These are phyloP conservation scores for Pegoplata infirma DNA, from an alignment of 2,888 invertebrate species.

Conservation along the genomic window DNA sequence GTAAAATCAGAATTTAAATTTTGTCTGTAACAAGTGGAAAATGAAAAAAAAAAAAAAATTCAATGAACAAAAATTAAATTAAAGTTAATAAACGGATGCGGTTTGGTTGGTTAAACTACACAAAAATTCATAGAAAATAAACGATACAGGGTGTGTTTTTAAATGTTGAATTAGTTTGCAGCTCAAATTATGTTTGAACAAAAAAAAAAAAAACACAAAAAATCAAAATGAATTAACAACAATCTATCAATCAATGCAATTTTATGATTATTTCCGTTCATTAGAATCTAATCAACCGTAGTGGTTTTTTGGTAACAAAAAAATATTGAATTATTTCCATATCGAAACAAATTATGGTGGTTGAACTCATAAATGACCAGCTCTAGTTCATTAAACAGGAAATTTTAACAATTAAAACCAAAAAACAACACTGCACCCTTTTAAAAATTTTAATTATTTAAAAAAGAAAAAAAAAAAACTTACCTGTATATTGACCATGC, in stretches of 20 bases:
- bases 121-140: slow-evolving; percentile 37
- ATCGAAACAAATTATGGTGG: slow-evolving; percentile 30
- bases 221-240: too few relatives aligned
- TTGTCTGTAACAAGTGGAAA: slow-evolving; percentile 82
- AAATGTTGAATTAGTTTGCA: not conserved
- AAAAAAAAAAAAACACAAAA: too few relatives aligned
- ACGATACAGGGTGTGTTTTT: slow-evolving; percentile 42
- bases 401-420: slow-evolving; percentile 14
- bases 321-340: too few relatives aligned
- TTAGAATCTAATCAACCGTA: slow-evolving; percentile 64
- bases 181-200: slow-evolving; percentile 37
- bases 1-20: slow-evolving; percentile 97
- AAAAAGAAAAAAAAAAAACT: slow-evolving; percentile 38
- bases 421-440: slow-evolving; percentile 30
- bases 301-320: slow-evolving; percentile 44
- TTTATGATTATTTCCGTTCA: slow-evolving; percentile 66
- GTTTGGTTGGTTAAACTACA: slow-evolving; percentile 50
- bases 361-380: slow-evolving; percentile 46
- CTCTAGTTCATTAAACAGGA: slow-evolving; percentile 18
- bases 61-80: slow-evolving; percentile 55
- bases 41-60: slow-evolving; percentile 46
- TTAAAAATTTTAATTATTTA: slow-evolving; percentile 4
- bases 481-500: slow-evolving; percentile 97
- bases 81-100: slow-evolving; percentile 61
- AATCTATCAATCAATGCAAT: slow-evolving; percentile 64